Base-by-base conservation (phyloP, 2,888 invertebrate species). In the Andricus curvator region DNA sequence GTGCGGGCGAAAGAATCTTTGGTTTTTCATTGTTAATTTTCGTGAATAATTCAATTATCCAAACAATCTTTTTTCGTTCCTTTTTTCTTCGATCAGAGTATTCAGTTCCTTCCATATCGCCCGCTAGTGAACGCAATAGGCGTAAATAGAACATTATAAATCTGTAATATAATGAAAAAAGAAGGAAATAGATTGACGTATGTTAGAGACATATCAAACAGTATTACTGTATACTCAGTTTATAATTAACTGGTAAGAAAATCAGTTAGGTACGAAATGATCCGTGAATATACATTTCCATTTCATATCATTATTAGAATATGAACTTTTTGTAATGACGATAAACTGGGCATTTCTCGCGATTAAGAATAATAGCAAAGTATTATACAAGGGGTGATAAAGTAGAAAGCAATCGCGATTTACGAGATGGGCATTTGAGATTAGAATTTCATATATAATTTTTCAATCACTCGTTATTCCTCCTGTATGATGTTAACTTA, bases 181-280 rank as follows among this genome's bases (percentile, higher is more conserved):
- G 82, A 78, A 81, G 81, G 82, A 74, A 82, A 87, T 87, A 88
- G 87, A 86, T 88, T 82, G 86, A 86, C 89, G 87, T 90, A 90
- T 88, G 86, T 90, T 91, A 91, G 89, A 90, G 86, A 92, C 92
- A 92, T 92, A 92, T 92, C 92, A 91, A 91, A 88, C 91, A 91
- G 92, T 92, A 92, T 92, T 92, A 92, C 88, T 90, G 90, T 90
- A 88, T 87, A 89, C 89, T 90, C 91, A 85, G 88, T 89, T 91
- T 87, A 85, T 85, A 84, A 83, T 84, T 85, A 87, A 88, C 83
- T 77, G 81, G 80, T 88, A 88, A 87, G 86, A 82, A 81, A 84
- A 83, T 44, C 81, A 76, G 82, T 77, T 78, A 84, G 68, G 77
- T 78, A 62, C 82, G 80, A 81, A 80, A 80, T 86, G 85, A 88